Conservation (phyloP, 2,797 vertebrate genomes). For the Halcyon leucocephala region DNA sequence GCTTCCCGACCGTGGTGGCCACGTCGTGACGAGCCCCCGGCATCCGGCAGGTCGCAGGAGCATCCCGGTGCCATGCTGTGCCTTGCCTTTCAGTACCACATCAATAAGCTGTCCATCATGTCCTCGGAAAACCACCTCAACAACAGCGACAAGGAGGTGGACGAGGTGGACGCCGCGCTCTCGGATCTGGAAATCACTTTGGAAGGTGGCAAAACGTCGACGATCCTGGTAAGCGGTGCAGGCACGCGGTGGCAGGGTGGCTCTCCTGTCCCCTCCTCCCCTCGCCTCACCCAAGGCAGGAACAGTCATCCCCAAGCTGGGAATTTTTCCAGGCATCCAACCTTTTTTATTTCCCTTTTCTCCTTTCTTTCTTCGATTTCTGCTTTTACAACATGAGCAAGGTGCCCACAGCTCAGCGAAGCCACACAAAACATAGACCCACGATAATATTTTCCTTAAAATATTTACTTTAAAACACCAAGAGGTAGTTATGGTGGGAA, state of each 20-base stretch:
- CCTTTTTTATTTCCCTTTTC: not conserved
- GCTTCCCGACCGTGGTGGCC: accelerated
- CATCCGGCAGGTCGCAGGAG: accelerated
- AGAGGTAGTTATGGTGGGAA: not conserved
- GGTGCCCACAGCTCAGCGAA: not conserved
- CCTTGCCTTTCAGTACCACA: constrained; percentile 90
- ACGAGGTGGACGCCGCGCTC: constrained; percentile 97
- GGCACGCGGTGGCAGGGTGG: not conserved
- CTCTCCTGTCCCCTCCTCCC: accelerated
- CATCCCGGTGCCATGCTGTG: not conserved
- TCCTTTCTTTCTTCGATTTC: not conserved
- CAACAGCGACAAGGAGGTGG: constrained; percentile 98
- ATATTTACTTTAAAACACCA: not conserved
- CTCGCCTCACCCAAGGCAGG: accelerated
- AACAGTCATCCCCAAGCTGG: not conserved
- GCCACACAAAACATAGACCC: not conserved
- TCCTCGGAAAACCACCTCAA: constrained; percentile 98
- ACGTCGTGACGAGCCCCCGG: accelerated
- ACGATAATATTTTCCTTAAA: not conserved
- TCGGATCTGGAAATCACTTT: constrained; percentile 97
- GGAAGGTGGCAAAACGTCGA: constrained; percentile 97
- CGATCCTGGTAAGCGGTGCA: constrained; percentile 87
- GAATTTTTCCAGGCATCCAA: not conserved
- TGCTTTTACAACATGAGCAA: not conserved
- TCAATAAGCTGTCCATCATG: constrained; percentile 99